phyloP scores from a whole-genome alignment of 2,113 vertebrate species.

The Aplodontia rufa region DNA sequence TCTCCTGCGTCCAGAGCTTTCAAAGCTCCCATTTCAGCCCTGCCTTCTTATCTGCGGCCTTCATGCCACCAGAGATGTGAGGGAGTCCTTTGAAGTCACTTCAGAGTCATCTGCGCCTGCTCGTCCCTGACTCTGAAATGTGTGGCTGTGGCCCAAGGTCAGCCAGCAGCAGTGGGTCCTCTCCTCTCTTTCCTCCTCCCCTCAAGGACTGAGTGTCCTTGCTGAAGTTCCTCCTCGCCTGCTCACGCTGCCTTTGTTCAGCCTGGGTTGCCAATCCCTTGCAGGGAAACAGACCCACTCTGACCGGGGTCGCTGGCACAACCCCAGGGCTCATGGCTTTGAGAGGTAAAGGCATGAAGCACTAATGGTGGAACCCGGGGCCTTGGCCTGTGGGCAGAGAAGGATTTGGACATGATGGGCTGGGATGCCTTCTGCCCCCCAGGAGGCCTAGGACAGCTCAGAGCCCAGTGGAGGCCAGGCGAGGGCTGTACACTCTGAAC shows the following conservation, averaged over 20 bases:
- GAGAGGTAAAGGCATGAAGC: neutral
- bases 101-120: neutral
- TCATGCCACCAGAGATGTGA: neutral
- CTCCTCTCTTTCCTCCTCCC: neutral
- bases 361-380: neutral
- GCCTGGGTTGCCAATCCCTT: neutral
- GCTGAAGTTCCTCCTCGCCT: neutral
- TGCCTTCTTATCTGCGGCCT: neutral
- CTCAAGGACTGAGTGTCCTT: neutral
- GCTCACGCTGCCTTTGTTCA: accelerated
- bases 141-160: too few relatives aligned
- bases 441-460: too few relatives aligned
- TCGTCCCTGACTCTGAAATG: neutral
- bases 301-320: neutral
- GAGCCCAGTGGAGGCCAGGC: neutral
- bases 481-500: neutral
- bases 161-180: neutral
- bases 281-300: neutral
- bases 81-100: neutral
- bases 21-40: neutral
- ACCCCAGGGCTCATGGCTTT: neutral
- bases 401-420: neutral
- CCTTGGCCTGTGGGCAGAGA: neutral
- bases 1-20: neutral
- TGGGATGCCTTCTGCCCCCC: too few relatives aligned